phyloP scores from a whole-genome alignment of 2,888 invertebrate genomes.

The Rhabditoides inermis region DNA sequence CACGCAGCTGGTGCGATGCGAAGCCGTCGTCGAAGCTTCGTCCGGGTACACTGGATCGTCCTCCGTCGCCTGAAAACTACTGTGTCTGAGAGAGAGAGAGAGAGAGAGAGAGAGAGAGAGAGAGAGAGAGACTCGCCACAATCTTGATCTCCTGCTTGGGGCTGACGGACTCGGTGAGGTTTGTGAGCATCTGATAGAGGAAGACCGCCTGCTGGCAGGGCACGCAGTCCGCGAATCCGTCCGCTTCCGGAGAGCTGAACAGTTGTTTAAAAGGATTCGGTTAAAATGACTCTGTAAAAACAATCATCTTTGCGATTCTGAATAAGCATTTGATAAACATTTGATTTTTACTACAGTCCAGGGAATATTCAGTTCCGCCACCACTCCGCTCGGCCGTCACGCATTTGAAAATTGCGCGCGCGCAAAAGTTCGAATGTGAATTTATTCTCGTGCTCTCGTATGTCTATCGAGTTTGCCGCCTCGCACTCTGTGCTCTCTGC shows the following conservation, averaged over 20 bases:
- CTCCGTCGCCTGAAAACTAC: slow-evolving; percentile 11
- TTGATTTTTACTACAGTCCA: no score
- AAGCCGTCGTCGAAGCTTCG: slow-evolving; percentile 9
- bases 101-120: background rate
- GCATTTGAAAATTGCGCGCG: no score
- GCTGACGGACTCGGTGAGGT: slow-evolving; percentile 50
- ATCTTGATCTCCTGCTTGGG: slow-evolving; percentile 42
- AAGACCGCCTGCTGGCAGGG: slow-evolving; percentile 83
- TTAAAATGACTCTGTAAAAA: no score
- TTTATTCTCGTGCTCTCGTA: no score
- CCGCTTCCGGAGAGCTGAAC: slow-evolving; percentile 54
- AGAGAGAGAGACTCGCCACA: slow-evolving; percentile 9
- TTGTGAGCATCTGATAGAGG: slow-evolving; percentile 68
- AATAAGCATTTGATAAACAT: no score
- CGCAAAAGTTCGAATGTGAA: no score
- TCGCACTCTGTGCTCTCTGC: no score
- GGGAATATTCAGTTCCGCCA: no score
- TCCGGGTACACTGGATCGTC: slow-evolving; percentile 17
- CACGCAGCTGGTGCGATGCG: slow-evolving; percentile 12
- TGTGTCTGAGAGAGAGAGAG: background rate
- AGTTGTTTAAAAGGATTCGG: no score
- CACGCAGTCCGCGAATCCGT: slow-evolving; percentile 66
- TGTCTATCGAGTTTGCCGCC: no score
- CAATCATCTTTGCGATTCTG: no score
- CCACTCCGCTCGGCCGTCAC: no score